phyloP scores from a whole-genome alignment of 2,888 invertebrate genomes.

The Diarsia dahlii region DNA sequence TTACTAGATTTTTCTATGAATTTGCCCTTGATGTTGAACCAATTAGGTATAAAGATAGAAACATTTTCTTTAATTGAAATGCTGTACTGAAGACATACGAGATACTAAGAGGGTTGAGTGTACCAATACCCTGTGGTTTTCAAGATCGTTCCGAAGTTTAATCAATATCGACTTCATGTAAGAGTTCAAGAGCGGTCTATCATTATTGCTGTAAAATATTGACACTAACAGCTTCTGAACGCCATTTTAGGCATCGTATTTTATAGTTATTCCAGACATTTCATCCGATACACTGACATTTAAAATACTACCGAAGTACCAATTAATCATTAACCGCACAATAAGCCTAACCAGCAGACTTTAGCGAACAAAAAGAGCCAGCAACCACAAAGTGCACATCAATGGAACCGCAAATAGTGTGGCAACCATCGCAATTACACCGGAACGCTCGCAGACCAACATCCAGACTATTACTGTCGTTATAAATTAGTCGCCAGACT shows the following conservation, averaged over 20 bases:
- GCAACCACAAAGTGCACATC: slow-evolving; percentile 43
- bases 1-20: not conserved
- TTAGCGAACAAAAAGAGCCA: slow-evolving; percentile 1
- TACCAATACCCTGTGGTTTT: not conserved
- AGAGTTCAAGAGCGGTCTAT: not conserved
- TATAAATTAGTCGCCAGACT: slow-evolving; percentile 49
- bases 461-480: slow-evolving; percentile 46
- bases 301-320: slow-evolving; percentile 1
- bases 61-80: not conserved
- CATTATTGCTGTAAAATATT: not conserved
- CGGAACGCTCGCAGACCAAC: slow-evolving; percentile 1
- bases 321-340: slow-evolving; percentile 40
- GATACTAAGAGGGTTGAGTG: not conserved
- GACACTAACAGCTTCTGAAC: not conserved
- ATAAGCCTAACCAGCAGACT: slow-evolving; percentile 14
- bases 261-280: not conserved
- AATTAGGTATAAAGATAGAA: not conserved
- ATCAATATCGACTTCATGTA: not conserved
- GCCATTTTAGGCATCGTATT: not conserved
- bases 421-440: slow-evolving; percentile 27
- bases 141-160: not conserved
- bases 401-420: slow-evolving; percentile 43
- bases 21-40: not conserved
- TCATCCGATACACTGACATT: slow-evolving; percentile 7
- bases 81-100: not conserved